Percentiles rank a stretch among this genome's conserved stretches.
Evolutionary conservation across 1,140 invertebrate genomes (phyloP).

Genomic region (Himalopsyche phryganea): DNA sequence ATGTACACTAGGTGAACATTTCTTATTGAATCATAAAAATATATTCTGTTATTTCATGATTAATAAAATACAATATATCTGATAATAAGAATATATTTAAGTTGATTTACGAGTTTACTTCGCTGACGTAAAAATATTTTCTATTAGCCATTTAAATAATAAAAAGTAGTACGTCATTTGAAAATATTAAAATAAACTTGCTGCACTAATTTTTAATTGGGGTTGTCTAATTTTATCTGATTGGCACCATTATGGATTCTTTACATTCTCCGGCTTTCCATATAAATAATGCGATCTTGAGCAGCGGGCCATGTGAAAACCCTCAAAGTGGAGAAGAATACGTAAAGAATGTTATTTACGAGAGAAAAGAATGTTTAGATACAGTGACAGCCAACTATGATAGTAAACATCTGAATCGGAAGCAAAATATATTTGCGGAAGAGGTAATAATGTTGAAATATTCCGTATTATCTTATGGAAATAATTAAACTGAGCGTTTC

Average conservation of each 20-base stretch:
- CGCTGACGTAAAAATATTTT: no score
- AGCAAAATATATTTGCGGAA: conserved; percentile 26
- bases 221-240: not conserved
- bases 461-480: no score
- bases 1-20: no score
- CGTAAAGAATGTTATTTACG: conserved; percentile 26
- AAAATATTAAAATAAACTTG: not conserved
- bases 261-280: conserved; percentile 13
- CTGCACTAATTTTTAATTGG: not conserved
- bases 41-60: no score
- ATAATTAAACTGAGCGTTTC: no score
- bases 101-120: no score
- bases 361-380: conserved; percentile 20
- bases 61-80: no score
- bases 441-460: conserved; percentile 10
- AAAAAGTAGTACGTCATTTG: no score
- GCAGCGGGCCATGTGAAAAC: not conserved
- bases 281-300: conserved; percentile 6
- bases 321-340: conserved; percentile 26
- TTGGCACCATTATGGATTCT: conserved; percentile 10
- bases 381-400: conserved; percentile 12
- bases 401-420: conserved; percentile 11
- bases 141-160: no score
- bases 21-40: no score
- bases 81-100: no score